A percentile compares a stretch with the other conserved stretches of the same genome.
Conservation (phyloP, 2,888 invertebrate genomes). For the Gymnosoma rotundatum region DNA sequence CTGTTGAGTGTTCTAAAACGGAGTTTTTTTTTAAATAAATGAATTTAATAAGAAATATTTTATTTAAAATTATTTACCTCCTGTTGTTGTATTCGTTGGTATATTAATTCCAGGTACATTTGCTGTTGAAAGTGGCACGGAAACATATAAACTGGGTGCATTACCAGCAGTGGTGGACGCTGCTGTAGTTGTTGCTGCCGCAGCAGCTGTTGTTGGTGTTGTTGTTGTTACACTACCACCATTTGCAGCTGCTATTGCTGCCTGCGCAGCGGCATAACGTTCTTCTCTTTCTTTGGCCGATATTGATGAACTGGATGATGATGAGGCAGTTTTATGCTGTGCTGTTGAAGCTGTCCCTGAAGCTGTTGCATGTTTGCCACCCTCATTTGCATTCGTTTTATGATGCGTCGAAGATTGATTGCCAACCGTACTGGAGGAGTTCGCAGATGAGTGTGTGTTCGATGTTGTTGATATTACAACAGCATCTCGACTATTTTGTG, state of each 20-base stretch:
- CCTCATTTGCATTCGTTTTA: conserved; percentile 60
- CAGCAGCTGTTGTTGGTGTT: conserved; percentile 24
- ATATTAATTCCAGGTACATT: conserved; percentile 82
- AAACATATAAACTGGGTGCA: conserved; percentile 85
- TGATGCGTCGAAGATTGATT: conserved; percentile 61
- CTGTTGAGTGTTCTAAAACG: conserved; percentile 46
- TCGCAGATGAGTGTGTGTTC: conserved; percentile 27
- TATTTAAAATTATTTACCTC: conserved; percentile 24
- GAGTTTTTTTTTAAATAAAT: neutral
- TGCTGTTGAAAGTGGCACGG: conserved; percentile 85
- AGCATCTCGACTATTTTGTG: conserved; percentile 63
- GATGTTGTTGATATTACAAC: conserved; percentile 64
- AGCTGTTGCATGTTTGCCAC: conserved; percentile 57
- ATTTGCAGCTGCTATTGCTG: conserved; percentile 72
- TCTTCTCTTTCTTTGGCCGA: conserved; percentile 72
- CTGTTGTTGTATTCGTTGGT: conserved; percentile 75
- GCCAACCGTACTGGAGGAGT: conserved; percentile 32
- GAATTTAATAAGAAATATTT: neutral
- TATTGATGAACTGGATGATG: conserved; percentile 54
- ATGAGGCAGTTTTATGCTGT: conserved; percentile 59
- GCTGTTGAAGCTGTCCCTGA: conserved; percentile 57
- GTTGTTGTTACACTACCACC: conserved; percentile 52
- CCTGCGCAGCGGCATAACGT: conserved; percentile 71
- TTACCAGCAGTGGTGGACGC: conserved; percentile 63
- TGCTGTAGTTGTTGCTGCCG: conserved; percentile 60